phyloP scores from a whole-genome alignment of 2,113 vertebrate genomes.

The Speoplatyrhinus poulsoni region DNA sequence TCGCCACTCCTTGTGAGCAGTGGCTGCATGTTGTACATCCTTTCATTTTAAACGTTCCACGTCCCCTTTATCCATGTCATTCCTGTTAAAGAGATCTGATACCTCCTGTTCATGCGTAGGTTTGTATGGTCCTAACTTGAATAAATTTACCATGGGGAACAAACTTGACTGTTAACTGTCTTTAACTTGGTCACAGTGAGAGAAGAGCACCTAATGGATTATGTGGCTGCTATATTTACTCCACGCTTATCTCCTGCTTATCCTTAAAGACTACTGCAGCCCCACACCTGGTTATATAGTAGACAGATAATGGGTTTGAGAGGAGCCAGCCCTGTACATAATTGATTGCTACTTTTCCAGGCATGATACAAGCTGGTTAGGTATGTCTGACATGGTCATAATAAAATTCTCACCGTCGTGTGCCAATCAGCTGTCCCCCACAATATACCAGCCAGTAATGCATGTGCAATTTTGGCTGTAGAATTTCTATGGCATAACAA shows the following conservation, averaged over 20 bases:
- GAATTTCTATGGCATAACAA: too few species aligned
- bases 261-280: conserved; percentile 48
- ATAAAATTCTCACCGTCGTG: too few species aligned
- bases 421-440: too few species aligned
- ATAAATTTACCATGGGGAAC: conserved; percentile 78
- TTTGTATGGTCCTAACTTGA: conserved; percentile 71
- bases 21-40: conserved; percentile 68
- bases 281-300: conserved; percentile 37
- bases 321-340: too few species aligned
- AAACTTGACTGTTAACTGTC: conserved; percentile 54
- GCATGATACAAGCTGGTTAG: too few species aligned
- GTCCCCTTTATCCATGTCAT: conserved; percentile 66
- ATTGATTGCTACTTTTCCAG: too few species aligned
- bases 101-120: conserved; percentile 68
- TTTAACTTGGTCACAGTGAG: conserved; percentile 52
- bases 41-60: conserved; percentile 66
- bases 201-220: conserved; percentile 65
- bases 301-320: neutral
- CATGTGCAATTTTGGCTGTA: too few species aligned
- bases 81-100: conserved; percentile 67
- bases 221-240: conserved; percentile 72
- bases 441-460: too few species aligned
- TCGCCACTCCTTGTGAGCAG: conserved; percentile 73
- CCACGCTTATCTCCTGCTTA: conserved; percentile 65
- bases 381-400: too few species aligned